These are phyloP conservation scores for Nesogale talazaci DNA, from an alignment of 2,113 vertebrate species.

Conservation along the genomic window DNA sequence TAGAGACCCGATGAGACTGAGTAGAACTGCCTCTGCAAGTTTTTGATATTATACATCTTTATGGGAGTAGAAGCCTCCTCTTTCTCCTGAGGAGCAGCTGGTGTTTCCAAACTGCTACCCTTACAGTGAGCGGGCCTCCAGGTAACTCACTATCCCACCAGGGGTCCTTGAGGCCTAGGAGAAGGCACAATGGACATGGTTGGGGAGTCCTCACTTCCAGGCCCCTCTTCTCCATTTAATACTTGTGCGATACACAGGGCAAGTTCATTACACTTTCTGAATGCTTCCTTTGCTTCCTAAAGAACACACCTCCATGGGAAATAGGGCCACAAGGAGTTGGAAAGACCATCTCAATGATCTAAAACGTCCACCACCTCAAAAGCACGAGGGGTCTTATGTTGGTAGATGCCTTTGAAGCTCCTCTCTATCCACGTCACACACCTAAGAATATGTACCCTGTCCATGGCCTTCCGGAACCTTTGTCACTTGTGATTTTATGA, in stretches of 20 bases:
- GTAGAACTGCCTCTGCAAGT: too few species aligned
- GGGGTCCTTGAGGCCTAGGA: not conserved
- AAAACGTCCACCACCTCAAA: not conserved
- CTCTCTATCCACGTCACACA: not conserved
- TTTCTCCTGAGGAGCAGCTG: too few species aligned
- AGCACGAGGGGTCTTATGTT: not conserved
- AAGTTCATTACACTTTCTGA: not conserved
- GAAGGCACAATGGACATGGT: not conserved
- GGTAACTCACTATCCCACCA: too few species aligned
- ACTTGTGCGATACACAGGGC: not conserved
- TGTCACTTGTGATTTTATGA: slow-evolving; percentile 40
- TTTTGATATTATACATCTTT: too few species aligned
- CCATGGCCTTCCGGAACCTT: not conserved
- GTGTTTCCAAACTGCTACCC: too few species aligned
- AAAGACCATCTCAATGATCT: slow-evolving; percentile 1
- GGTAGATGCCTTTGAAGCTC: not conserved
- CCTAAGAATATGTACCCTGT: not conserved
- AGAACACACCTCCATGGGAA: not conserved
- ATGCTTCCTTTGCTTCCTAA: slow-evolving; percentile 38
- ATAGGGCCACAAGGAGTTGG: not conserved
- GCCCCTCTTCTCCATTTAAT: not conserved
- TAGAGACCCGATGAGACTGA: too few species aligned
- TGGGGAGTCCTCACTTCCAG: not conserved
- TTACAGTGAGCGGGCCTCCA: too few species aligned
- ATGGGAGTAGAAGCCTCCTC: too few species aligned